Evolutionary conservation across 2,888 invertebrate genomes (phyloP), one percentile per base, ranked within the genome.

Genomic region (Aethes cnicana): DNA sequence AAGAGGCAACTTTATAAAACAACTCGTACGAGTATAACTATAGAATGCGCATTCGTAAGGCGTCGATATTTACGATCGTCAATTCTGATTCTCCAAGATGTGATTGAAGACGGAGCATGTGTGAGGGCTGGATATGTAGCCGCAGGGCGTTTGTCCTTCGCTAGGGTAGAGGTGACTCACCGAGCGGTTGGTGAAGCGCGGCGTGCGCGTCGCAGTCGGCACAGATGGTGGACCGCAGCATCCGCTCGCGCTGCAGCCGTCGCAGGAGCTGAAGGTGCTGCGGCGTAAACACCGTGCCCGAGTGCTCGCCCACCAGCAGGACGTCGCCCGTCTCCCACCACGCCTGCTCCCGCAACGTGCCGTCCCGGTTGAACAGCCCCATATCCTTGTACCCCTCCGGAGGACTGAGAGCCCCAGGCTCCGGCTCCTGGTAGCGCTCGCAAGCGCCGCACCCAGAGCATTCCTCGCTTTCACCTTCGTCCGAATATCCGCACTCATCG

Each of bases 341-440:
- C 1, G 90, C 89, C 68, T 91, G 91, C 71, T 92, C 92, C 11
- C 91, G 90, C 61, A 92, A 70, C 28, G 90, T 90, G 5, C 89
- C 90, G 44, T 86, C 88, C 46, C 91, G 90, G 66, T 92, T 91
- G 62, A 93, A 90, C 54, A 91, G 78, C 62, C 95, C 95, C 90
- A 94, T 91, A 74, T 97, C 97, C 82, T 97, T 97, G 87, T 97
- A 97, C 6, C 96, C 97, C 75, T 97, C 97, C 7, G 97, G 97
- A 16, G 97, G 97, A 75, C 96, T 96, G 53, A 97, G 91, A 3
- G 97, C 96, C 30, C 96, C 95, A 57, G 95, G 93, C 76, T 95
- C 95, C 54, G 94, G 93, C 79, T 95, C 95, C 70, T 93, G 91
- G 80, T 92, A 94, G 16, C 79, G 76, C 60, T 90, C 89, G 75